These are phyloP conservation scores for Ashinkailepas kermadecensis DNA, from an alignment of 2,888 invertebrate genomes.

Conservation along the genomic window DNA sequence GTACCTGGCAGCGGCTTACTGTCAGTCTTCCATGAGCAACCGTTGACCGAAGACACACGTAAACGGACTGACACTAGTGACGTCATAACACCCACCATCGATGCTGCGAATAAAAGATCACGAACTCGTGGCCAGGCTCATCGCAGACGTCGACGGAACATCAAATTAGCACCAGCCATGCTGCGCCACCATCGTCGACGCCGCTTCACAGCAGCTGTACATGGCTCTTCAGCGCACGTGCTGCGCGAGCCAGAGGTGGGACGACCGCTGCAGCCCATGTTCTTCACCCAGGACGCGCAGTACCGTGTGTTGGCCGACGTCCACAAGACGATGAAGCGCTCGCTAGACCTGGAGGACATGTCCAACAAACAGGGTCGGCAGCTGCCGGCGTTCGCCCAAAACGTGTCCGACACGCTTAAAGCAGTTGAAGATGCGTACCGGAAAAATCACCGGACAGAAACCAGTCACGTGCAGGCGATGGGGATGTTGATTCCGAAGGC, in stretches of 20 bases:
- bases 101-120: background rate
- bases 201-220: background rate
- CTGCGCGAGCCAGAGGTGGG: background rate
- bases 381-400: background rate
- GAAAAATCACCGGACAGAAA: background rate
- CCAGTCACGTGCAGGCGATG: background rate
- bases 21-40: background rate
- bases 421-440: background rate
- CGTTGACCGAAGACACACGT: background rate
- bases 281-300: slow-evolving; percentile 12
- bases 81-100: background rate
- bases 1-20: too few relatives aligned
- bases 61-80: background rate
- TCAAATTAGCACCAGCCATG: too few relatives aligned
- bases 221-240: background rate
- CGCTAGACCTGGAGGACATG: background rate
- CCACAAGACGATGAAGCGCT: slow-evolving; percentile 18
- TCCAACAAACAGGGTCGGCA: background rate
- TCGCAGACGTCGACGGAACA: background rate
- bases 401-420: background rate
- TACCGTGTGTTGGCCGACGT: slow-evolving; percentile 4
- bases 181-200: background rate
- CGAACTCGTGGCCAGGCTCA: background rate
- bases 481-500: background rate
- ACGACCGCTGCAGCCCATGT: background rate